Evolutionary conservation across 2,113 vertebrate species (phyloP), one percentile per base, ranked within the genome.

Genomic region (Furnarius figulus): DNA sequence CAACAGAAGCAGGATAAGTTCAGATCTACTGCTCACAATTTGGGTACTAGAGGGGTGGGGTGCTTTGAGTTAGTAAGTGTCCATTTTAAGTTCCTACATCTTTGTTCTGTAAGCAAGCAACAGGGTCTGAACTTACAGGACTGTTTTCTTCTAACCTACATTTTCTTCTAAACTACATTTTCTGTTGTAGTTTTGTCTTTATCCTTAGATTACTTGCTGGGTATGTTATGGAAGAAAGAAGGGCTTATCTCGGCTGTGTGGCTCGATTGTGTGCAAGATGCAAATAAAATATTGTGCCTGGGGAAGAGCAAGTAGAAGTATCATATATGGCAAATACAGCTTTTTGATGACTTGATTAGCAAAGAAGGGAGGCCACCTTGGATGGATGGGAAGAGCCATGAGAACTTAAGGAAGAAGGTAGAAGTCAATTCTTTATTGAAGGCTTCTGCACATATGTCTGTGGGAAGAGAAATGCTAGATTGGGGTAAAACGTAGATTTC

Each of bases 11-110:
- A 2, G 27, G 47, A 17, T 49, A 18, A 28, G 39, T 67, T 80
- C 18, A 63, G 30, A 13, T 46, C 61, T 74, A 6, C 13, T 0
- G 1, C 31, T 81, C 11, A 1, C 11, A 1, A 2, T 23, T 40
- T 82, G 19, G 28, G 2, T 55, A 3, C 39, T 59, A 3, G 12
- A 35, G 2, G 2, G 9, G n/a, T 74, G 20, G 19, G 35, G 44
- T 0, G 1, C 16, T 49, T 49, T 65, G 42, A 49, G 49, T 46
- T 58, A 71, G 31, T 37, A 59, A 23, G 47, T 1, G 2, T 76
- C 13, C 15, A 1, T 84, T 83, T 83, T 2, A 2, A 12, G 47
- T 83, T 71, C 17, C 20, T 75, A 3, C 3, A 3, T 58, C 42
- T 90, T 80, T 0, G 0, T 55, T 75, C 33, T 42, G 7, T 86